These are phyloP conservation scores for Eriocheir sinensis DNA, from an alignment of 1,140 invertebrate genomes.

Conservation along the genomic window DNA sequence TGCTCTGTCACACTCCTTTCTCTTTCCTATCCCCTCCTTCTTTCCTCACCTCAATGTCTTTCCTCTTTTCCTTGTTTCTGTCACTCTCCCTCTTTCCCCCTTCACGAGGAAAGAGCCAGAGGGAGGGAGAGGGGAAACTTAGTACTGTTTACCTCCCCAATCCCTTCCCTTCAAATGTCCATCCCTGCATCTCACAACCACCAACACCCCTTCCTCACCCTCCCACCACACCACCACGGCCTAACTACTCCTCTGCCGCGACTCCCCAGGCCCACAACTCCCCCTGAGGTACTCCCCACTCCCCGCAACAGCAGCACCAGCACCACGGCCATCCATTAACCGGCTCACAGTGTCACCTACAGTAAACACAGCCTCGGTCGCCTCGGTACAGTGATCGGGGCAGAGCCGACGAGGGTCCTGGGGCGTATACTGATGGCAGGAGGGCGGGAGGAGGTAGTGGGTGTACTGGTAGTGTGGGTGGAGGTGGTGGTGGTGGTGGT, in stretches of 20 bases:
- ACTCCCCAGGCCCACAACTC: neutral
- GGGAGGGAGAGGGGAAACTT: too few relatives aligned
- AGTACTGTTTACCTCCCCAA: too few relatives aligned
- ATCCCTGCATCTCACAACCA: too few relatives aligned
- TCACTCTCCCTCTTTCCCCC: too few relatives aligned
- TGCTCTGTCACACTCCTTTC: too few relatives aligned
- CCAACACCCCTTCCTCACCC: neutral
- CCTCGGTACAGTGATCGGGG: neutral
- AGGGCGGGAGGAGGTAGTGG: neutral
- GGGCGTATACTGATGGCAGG: neutral
- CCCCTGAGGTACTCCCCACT: neutral
- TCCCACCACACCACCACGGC: neutral
- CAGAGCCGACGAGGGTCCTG: neutral
- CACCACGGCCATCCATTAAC: neutral
- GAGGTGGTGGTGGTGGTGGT: neutral
- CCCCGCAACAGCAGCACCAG: too few relatives aligned
- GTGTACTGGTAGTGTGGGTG: neutral
- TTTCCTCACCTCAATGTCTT: too few relatives aligned
- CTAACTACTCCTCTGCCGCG: conserved; percentile 11
- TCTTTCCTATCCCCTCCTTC: too few relatives aligned
- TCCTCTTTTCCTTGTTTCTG: too few relatives aligned
- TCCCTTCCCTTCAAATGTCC: too few relatives aligned
- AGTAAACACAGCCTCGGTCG: neutral
- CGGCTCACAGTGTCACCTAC: neutral
- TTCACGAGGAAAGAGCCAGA: too few relatives aligned